Evolutionary conservation across 2,888 invertebrate species (phyloP).

Genomic region (Phasia obesa): DNA sequence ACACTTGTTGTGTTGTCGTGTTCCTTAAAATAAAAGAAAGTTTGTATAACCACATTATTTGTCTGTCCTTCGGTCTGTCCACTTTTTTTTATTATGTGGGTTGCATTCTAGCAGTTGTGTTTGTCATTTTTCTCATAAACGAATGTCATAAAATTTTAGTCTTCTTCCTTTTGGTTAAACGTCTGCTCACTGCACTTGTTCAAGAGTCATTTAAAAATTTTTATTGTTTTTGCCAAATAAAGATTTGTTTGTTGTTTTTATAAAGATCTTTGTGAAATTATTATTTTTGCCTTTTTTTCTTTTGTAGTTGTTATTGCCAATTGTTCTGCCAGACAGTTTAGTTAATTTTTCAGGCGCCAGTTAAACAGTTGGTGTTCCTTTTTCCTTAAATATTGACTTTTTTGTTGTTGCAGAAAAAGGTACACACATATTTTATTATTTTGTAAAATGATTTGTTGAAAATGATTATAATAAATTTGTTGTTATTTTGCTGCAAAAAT

Average conservation of each 20-base stretch:
- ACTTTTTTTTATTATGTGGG: constrained; percentile 49
- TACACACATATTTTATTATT: constrained; percentile 26
- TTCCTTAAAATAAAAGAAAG: constrained; percentile 39
- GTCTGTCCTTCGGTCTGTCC: constrained; percentile 21
- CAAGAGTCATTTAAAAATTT: constrained; percentile 40
- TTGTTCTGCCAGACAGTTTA: constrained; percentile 66
- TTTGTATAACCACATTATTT: constrained; percentile 24
- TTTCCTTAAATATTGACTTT: constrained; percentile 20
- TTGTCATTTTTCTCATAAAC: constrained; percentile 47
- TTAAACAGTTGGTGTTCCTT: constrained; percentile 72
- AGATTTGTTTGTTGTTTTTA: constrained; percentile 43
- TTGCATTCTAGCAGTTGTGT: constrained; percentile 25
- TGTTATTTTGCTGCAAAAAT: neutral
- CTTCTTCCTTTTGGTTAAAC: constrained; percentile 30
- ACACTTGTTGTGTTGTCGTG: constrained; percentile 54
- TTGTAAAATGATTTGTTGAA: constrained; percentile 54
- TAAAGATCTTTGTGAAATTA: constrained; percentile 40
- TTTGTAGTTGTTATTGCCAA: constrained; percentile 46
- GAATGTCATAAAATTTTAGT: constrained; percentile 60
- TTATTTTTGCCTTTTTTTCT: constrained; percentile 22
- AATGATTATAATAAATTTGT: constrained; percentile 46
- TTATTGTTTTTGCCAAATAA: constrained; percentile 67
- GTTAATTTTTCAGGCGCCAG: constrained; percentile 73
- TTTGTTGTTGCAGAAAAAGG: constrained; percentile 18
- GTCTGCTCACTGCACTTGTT: constrained; percentile 56